Evolutionary conservation across 2,888 invertebrate genomes (phyloP), one percentile per base, ranked within the genome.

Genomic region (Xestia c-nigrum): DNA sequence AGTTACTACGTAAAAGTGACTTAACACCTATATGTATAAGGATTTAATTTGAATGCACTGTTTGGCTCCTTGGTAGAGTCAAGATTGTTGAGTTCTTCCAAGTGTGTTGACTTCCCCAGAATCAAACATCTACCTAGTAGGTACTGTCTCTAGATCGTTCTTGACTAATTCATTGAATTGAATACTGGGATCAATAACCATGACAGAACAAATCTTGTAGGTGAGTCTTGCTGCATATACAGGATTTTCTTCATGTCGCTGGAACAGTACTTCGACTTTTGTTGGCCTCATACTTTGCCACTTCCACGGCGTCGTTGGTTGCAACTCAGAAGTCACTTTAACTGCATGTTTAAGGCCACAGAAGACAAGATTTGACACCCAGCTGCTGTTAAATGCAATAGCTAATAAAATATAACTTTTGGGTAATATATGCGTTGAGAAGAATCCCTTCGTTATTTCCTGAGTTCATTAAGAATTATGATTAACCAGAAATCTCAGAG

Each of bases 31-130:
- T 65, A 52, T 59, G 5, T 21, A 50, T 46, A 63, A 14, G 14
- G 43, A 38, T 55, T 69, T 57, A 14, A 38, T 68, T 70, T 74
- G 4, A 79, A 78, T 50, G 50, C 67, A 38, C 38, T 57, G 9
- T 50, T 47, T 1, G 6, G 38, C 19, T 68, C 3, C 19, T 69
- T 55, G 19, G 21, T 16, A 24, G 50, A 38, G 31, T 9, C 46
- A n/a, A 24, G 19, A 70, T 59, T 52, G 46, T 55, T 16, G 46
- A 55, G 9, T 50, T 61, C 57, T 57, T 31, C 7, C 1, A 19
- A 19, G 50, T 19, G 6, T 50, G 19, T 50, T 19, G 50, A 50
- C 50, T 50, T 50, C 50, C 50, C 19, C 19, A 19, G 50, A 7
- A 19, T 50, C 50, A 50, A 50, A 50, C 50, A 19, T 50, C 19